A percentile compares a stretch with the other conserved stretches of the same genome.
Evolutionary conservation across 2,797 vertebrate genomes (phyloP).

Genomic region (Rhynchonycteris naso): DNA sequence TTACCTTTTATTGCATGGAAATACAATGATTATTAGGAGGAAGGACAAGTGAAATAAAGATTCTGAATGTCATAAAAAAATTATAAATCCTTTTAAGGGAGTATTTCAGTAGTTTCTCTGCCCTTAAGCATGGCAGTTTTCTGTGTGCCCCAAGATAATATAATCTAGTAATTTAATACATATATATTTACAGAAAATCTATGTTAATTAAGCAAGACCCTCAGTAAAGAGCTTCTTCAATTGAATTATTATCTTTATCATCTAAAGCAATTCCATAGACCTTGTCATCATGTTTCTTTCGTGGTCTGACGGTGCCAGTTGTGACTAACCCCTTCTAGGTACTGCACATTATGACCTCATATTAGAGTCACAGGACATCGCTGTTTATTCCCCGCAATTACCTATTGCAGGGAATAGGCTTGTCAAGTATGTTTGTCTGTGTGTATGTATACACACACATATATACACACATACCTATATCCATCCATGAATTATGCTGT

Average conservation of each 20-base stretch:
- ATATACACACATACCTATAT: fast-evolving
- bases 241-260: background rate
- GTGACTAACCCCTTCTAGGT: background rate
- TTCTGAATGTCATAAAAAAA: background rate
- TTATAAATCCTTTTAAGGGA: background rate
- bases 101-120: background rate
- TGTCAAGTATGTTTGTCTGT: background rate
- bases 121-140: background rate
- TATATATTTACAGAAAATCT: background rate
- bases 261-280: background rate
- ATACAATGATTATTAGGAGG: background rate
- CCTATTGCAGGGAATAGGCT: background rate
- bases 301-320: background rate
- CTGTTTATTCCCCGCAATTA: background rate
- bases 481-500: background rate
- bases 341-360: background rate
- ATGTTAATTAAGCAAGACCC: slow-evolving; percentile 16
- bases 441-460: background rate
- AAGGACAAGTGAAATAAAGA: background rate
- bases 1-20: background rate
- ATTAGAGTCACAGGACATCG: background rate
- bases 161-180: background rate
- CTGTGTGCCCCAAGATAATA: background rate
- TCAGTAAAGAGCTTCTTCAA: background rate
- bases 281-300: background rate